Evolutionary conservation across 2,113 vertebrate genomes (phyloP).

Genomic region (Serranochromis macrocephalus): DNA sequence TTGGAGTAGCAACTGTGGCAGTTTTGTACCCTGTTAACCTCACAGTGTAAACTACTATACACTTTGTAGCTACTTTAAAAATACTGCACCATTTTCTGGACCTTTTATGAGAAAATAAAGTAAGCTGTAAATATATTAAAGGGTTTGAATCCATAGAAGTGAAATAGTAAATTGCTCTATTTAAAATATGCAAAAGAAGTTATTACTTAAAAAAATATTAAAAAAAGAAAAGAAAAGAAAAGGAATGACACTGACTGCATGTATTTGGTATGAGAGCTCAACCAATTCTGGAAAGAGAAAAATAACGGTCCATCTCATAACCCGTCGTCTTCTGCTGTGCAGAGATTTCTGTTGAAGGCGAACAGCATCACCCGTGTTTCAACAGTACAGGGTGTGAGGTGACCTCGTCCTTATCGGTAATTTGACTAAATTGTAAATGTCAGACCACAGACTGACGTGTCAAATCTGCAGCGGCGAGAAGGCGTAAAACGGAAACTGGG

Average conservation of each 20-base stretch:
- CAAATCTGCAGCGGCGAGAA: slow-evolving; percentile 70
- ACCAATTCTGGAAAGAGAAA: slow-evolving; percentile 38
- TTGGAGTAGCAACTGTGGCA: neutral
- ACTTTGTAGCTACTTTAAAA: neutral
- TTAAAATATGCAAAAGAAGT: neutral
- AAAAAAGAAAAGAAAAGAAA: neutral
- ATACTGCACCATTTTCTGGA: neutral
- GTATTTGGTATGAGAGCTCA: slow-evolving; percentile 58
- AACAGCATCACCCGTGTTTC: neutral
- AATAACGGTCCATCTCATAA: neutral
- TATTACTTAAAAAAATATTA: neutral
- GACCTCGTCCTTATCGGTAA: neutral
- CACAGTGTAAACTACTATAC: neutral
- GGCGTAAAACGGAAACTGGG: slow-evolving; percentile 72
- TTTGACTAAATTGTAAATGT: neutral
- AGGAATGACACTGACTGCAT: slow-evolving; percentile 57
- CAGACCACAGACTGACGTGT: slow-evolving; percentile 11
- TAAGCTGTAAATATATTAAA: neutral
- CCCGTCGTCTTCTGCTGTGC: neutral
- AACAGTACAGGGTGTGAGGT: neutral
- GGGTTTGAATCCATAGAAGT: neutral
- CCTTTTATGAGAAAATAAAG: neutral
- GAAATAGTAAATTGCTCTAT: neutral
- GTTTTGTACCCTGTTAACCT: slow-evolving; percentile 17
- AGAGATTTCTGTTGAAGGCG: neutral